Conservation (phyloP, 1,140 invertebrate species). For the Drosophila virilis region DNA sequence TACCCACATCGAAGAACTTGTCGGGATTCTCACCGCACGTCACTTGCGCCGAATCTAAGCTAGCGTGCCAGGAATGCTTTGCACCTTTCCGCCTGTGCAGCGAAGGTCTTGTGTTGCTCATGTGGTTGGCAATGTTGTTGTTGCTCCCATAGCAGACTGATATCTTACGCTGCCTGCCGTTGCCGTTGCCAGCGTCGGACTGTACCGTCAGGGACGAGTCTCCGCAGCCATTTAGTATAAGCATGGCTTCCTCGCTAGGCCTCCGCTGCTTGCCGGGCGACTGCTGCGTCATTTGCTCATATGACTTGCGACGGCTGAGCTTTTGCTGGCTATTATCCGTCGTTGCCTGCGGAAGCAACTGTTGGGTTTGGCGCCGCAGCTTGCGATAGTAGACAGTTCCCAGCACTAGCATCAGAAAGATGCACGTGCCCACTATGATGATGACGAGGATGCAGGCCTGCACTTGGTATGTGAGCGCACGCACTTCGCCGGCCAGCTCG, state of each 20-base stretch:
- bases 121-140: constrained; percentile 61
- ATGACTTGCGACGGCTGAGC: constrained; percentile 86
- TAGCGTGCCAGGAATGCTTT: constrained; percentile 66
- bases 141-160: constrained; percentile 78
- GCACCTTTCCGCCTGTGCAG: constrained; percentile 60
- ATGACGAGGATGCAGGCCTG: constrained; percentile 76
- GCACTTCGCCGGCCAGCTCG: constrained; percentile 87
- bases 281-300: constrained; percentile 86
- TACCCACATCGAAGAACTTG: constrained; percentile 68
- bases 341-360: constrained; percentile 39
- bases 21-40: constrained; percentile 42
- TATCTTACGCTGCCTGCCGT: constrained; percentile 60
- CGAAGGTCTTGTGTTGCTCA: constrained; percentile 37
- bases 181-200: constrained; percentile 15
- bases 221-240: constrained; percentile 85
- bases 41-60: constrained; percentile 41
- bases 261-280: constrained; percentile 86
- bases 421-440: constrained; percentile 73
- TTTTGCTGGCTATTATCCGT: constrained; percentile 31
- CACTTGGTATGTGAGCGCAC: constrained; percentile 84
- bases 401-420: constrained; percentile 70
- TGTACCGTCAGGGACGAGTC: constrained; percentile 54
- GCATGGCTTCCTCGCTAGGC: constrained; percentile 91
- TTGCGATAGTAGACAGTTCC: constrained; percentile 75
- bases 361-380: constrained; percentile 57